Percentiles rank a stretch among this genome's conserved stretches.
phyloP scores from a whole-genome alignment of 2,113 vertebrate species.

The Cheilinus undulatus region DNA sequence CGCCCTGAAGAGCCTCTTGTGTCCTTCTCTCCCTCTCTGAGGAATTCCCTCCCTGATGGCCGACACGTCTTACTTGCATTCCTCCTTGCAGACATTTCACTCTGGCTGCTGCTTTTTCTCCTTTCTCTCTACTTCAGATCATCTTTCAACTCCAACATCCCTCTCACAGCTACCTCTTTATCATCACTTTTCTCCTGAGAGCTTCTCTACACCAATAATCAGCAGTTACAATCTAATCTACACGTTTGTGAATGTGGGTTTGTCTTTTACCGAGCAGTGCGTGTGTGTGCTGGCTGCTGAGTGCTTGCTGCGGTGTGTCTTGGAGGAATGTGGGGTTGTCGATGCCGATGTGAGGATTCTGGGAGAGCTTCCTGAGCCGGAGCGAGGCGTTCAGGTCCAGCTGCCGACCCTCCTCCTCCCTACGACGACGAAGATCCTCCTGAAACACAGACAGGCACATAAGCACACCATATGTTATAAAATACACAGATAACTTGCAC shows the following conservation, averaged over 20 bases:
- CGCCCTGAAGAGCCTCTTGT: constrained; percentile 48
- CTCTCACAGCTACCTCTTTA: background rate
- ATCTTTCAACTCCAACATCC: background rate
- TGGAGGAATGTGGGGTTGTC: constrained; percentile 98
- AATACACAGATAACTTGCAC: background rate
- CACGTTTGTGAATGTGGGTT: constrained; percentile 26
- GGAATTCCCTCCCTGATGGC: constrained; percentile 71
- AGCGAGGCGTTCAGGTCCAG: constrained; percentile 96
- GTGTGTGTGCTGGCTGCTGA: constrained; percentile 56
- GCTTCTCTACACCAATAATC: background rate
- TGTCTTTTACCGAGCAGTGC: constrained; percentile 61
- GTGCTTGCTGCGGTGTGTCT: constrained; percentile 56
- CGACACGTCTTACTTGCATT: constrained; percentile 51
- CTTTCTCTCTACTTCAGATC: background rate
- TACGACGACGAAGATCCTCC: constrained; percentile 93
- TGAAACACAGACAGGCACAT: constrained; percentile 11
- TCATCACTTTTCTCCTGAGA: background rate
- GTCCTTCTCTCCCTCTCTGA: constrained; percentile 72
- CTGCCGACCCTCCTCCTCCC: constrained; percentile 91
- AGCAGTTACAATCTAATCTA: background rate
- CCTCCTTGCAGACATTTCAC: constrained; percentile 30
- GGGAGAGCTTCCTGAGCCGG: constrained; percentile 95
- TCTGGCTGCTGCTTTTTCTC: constrained; percentile 5
- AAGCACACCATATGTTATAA: background rate
- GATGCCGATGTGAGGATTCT: constrained; percentile 96